Base-by-base conservation (phyloP, 1,140 invertebrate genomes). In the Achatina immaculata region DNA sequence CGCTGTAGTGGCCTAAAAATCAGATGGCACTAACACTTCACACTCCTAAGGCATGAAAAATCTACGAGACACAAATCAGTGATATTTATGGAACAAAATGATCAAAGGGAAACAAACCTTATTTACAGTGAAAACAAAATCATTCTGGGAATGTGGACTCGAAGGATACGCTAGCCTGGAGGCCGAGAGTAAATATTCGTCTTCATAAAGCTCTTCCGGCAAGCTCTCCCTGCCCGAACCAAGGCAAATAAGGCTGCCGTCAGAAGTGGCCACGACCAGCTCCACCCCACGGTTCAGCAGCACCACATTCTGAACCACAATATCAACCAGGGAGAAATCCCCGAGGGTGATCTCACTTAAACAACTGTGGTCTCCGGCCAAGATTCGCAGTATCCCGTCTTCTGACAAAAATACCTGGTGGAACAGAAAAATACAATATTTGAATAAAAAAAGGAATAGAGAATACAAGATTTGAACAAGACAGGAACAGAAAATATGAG, bases 171-270 rank as follows among this genome's bases (percentile, higher is more conserved):
- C 78, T 21, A 80, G 31, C 40, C 51, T 62, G 43, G 73, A 69
- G 40, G 66, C 40, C 28, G 55, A 66, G 62, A 82, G 80, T 40
- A 84, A 38, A 45, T 55, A 71, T 0, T 83, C 68, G 43, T 87
- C 84, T 48, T 83, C 82, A 81, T 82, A 81, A 31, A 62, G 72
- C n/a, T 83, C 79, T 7, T 82, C 79, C 62, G 76, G 51, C 36
- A 38, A 48, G 0, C 69, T 71, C 65, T 86, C 84, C 24, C 77
- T 68, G 19, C 85, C 84, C 21, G 79, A 83, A 19, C 87, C 86
- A 24, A 90, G 81, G 81, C 88, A 90, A 40, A 90, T 82, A 6
- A 90, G 58, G 72, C 88, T 87, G 19, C 89, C 89, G 83, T 90
- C 89, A 78, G 82, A 88, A 16, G 88, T 90, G 14, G 89, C 83